phyloP scores from a whole-genome alignment of 1,140 invertebrate genomes.

The Agrypnia vestita region DNA sequence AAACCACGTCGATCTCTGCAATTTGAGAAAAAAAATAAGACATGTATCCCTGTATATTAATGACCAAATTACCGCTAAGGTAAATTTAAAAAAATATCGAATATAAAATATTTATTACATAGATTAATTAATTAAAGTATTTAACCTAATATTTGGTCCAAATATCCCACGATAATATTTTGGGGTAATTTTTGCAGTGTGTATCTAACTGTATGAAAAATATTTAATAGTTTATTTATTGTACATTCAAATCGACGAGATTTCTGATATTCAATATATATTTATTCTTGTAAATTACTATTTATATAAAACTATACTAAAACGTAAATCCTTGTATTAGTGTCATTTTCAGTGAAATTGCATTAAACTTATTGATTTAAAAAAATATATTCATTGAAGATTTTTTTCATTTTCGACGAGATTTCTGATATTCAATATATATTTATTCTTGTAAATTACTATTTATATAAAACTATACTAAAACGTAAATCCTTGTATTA shows the following conservation, averaged over 20 bases:
- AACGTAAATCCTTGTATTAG: neutral
- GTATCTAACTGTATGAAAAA: neutral
- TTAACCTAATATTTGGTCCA: constrained; percentile 23
- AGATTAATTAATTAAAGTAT: neutral
- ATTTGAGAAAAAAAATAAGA: neutral
- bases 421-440: too few relatives aligned
- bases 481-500: too few relatives aligned
- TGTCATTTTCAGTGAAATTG: constrained; percentile 17
- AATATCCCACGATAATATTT: constrained; percentile 1
- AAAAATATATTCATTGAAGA: too few relatives aligned
- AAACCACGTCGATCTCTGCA: too few relatives aligned
- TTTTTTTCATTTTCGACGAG: too few relatives aligned
- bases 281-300: constrained; percentile 3
- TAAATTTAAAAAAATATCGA: neutral
- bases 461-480: too few relatives aligned
- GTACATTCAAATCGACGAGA: too few relatives aligned
- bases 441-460: too few relatives aligned
- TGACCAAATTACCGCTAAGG: constrained; percentile 15
- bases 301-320: neutral
- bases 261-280: neutral
- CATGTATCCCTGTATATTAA: constrained; percentile 16
- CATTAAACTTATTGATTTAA: too few relatives aligned
- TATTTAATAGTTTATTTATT: too few relatives aligned
- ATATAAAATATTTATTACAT: neutral
- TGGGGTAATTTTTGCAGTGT: neutral